Percentiles rank a stretch among this genome's conserved stretches.
These are phyloP conservation scores for Calephelis perditalis DNA, from an alignment of 2,888 invertebrate species.

Conservation along the genomic window DNA sequence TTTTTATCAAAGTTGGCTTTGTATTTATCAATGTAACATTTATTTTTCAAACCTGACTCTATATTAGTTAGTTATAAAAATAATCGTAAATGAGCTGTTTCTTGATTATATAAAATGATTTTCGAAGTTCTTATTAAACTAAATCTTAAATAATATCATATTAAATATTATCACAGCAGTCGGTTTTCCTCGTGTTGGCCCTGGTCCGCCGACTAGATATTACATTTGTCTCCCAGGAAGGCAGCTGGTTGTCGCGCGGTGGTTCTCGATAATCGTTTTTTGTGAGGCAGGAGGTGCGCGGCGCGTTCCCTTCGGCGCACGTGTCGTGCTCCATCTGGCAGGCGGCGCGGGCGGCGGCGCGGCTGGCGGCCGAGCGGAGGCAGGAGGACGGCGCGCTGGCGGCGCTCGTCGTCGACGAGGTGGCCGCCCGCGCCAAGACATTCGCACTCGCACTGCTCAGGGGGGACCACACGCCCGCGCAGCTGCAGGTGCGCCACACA, in stretches of 20 bases:
- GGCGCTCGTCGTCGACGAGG: constrained; percentile 23
- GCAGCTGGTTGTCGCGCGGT: not conserved
- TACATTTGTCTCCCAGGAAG: too few species aligned
- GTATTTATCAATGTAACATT: too few species aligned
- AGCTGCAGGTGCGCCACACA: constrained; percentile 45
- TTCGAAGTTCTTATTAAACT: too few species aligned
- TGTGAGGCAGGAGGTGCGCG: constrained; percentile 45
- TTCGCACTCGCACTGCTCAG: constrained; percentile 60
- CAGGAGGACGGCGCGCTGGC: constrained; percentile 17
- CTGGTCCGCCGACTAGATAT: too few species aligned
- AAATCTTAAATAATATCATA: too few species aligned
- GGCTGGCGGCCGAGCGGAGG: constrained; percentile 37
- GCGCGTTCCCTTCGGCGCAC: constrained; percentile 63
- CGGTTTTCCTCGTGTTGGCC: too few species aligned
- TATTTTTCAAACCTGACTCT: too few species aligned
- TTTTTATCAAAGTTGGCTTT: too few species aligned
- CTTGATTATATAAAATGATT: too few species aligned
- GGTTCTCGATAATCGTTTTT: not conserved
- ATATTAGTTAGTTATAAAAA: too few species aligned
- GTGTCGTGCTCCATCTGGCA: constrained; percentile 71
- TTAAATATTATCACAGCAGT: too few species aligned
- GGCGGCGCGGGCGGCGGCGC: constrained; percentile 49
- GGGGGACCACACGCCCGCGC: constrained; percentile 55
- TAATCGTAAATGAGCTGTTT: too few species aligned
- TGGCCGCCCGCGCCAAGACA: constrained; percentile 55